Evolutionary conservation across 2,797 vertebrate species (phyloP).

Genomic region (Scarus forsteni): DNA sequence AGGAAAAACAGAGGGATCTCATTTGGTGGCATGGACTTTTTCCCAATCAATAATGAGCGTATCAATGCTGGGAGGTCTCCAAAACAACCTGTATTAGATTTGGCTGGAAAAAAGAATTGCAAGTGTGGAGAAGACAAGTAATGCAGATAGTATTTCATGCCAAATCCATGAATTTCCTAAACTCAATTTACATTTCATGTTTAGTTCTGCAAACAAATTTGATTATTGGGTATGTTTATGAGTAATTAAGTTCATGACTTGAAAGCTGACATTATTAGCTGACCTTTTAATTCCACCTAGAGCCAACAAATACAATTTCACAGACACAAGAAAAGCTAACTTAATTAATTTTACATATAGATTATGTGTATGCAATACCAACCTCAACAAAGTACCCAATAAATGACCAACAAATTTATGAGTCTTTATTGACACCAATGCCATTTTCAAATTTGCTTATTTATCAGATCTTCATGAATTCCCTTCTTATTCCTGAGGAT

Average conservation of each 20-base stretch:
- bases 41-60: conserved; percentile 64
- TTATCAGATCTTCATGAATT: too few species aligned
- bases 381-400: too few species aligned
- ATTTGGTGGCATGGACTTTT: conserved; percentile 62
- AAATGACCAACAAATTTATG: too few species aligned
- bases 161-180: conserved; percentile 24
- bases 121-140: conserved; percentile 13
- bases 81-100: conserved; percentile 56
- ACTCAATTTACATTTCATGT: conserved; percentile 21
- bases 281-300: not conserved
- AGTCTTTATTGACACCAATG: too few species aligned
- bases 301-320: too few species aligned
- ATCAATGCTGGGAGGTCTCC: conserved; percentile 49
- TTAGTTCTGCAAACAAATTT: conserved; percentile 18
- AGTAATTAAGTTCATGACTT: not conserved
- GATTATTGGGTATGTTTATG: conserved; percentile 3
- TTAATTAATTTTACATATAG: too few species aligned
- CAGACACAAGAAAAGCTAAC: too few species aligned
- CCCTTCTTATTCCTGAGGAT: too few species aligned
- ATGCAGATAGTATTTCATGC: conserved; percentile 22
- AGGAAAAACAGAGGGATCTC: conserved; percentile 57
- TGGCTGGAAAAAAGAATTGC: conserved; percentile 40
- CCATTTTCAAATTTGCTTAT: too few species aligned
- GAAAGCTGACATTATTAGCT: not conserved
- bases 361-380: too few species aligned